A percentile compares a stretch with the other conserved stretches of the same genome.
phyloP scores from a whole-genome alignment of 1,140 invertebrate genomes.

The Ericerus pela region DNA sequence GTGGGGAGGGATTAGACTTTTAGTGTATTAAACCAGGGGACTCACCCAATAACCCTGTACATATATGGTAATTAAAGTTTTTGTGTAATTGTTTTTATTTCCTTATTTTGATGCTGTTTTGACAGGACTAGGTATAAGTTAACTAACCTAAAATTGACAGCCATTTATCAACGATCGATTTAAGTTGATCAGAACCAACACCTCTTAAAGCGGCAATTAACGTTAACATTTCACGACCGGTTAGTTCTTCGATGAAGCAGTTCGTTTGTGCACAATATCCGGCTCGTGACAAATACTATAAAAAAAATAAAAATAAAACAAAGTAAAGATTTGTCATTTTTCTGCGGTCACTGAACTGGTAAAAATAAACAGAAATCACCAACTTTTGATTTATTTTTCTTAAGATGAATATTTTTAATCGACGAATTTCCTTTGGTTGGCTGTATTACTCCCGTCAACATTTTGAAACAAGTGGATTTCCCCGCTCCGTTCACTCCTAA shows the following conservation, averaged over 20 bases:
- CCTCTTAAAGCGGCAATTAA: slow-evolving; percentile 38
- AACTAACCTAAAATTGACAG: slow-evolving; percentile 37
- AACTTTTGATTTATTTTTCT: not conserved
- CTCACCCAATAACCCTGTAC: too few relatives aligned
- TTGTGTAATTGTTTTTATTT: too few relatives aligned
- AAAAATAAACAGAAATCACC: not conserved
- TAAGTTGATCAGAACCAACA: slow-evolving; percentile 37
- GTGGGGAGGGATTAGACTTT: too few relatives aligned
- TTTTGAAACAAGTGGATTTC: slow-evolving; percentile 75
- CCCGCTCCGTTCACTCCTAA: slow-evolving; percentile 74
- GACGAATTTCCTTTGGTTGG: slow-evolving; percentile 21
- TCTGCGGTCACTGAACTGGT: not conserved
- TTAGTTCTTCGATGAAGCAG: slow-evolving; percentile 41
- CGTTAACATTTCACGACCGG: slow-evolving; percentile 33
- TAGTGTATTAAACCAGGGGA: too few relatives aligned
- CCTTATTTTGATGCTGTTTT: too few relatives aligned
- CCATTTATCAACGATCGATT: slow-evolving; percentile 36
- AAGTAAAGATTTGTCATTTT: not conserved
- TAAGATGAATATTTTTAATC: slow-evolving; percentile 8
- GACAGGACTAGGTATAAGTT: too few relatives aligned
- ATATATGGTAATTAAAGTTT: too few relatives aligned
- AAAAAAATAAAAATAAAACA: not conserved
- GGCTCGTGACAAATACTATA: slow-evolving; percentile 32
- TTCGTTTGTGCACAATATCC: slow-evolving; percentile 37
- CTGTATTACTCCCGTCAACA: slow-evolving; percentile 23